Base-by-base conservation (phyloP, 2,113 vertebrate genomes). In the Elephas maximus region DNA sequence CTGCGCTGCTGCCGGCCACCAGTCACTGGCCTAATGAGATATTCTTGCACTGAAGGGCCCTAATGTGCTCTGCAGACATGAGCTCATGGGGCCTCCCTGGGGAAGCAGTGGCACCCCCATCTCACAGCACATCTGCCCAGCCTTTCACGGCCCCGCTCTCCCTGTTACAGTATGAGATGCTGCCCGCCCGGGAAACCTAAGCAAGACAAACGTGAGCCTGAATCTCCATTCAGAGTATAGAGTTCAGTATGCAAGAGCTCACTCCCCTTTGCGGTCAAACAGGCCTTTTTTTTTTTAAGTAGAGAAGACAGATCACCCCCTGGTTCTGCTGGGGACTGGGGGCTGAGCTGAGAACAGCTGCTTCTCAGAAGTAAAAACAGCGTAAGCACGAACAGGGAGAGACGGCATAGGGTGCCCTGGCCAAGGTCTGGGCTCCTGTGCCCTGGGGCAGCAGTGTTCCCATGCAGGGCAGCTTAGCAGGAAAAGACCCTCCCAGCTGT, bases 221-320 rank as follows among this genome's bases (percentile, higher is more conserved):
- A 1, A 21, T 1, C 20, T 6, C 0, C 33, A 2, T 20, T 30
- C 30, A 41, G n/a, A 30, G 44, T 1, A 7, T 1, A 7, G 24
- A 78, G n/a, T 23, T 12, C 81, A 45, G 23, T 57, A 12, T 17
- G 6, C 0, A 51, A 45, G 37, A 30, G 4, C 6, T 3, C 21
- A 44, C 14, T 33, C 1, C 41, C 0, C 90, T 90, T 8, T 73
- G 33, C 12, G 62, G 60, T 71, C 21, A 14, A 57, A 76, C 78
- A n/a, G 71, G 71, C 24, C 74, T 62, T 81, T 63, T 84, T 4
- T 10, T 37, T 15, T 62, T 65, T 37, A 37, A 14, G 77, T 28
- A 62, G 53, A 78, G 28, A 44, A n/a, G 23, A 37, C 26, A 62
- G 30, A 45, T 82, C 37, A 20, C 44, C 62, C 53, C 62, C 53